Conservation (phyloP, 2,888 invertebrate species). For the Euphydryas editha region DNA sequence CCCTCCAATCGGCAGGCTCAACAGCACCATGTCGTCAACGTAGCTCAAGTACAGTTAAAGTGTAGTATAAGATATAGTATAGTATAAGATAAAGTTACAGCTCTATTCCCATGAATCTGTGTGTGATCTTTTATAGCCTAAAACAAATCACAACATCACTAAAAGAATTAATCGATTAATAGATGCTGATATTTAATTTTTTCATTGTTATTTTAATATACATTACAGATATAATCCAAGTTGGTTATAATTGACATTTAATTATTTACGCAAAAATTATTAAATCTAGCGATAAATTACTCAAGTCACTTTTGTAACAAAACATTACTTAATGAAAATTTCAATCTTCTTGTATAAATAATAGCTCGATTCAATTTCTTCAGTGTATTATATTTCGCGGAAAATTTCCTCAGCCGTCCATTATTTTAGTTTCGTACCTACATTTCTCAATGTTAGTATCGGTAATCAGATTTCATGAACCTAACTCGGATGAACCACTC, state of each 20-base stretch:
- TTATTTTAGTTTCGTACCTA: neutral
- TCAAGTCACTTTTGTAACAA: neutral
- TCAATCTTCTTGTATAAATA: slow-evolving; percentile 6
- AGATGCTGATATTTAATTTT: no score
- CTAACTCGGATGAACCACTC: slow-evolving; percentile 6
- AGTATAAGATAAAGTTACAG: no score
- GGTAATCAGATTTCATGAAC: slow-evolving; percentile 8
- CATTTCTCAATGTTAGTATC: slow-evolving; percentile 3
- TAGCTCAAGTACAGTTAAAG: no score
- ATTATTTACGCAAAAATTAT: neutral
- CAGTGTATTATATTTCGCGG: slow-evolving; percentile 2
- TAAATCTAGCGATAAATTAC: neutral
- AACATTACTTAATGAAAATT: slow-evolving; percentile 5
- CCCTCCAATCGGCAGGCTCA: no score
- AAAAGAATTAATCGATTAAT: no score
- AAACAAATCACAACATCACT: no score
- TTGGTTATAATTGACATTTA: neutral
- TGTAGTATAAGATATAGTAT: no score
- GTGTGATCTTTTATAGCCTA: no score
- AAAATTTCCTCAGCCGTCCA: neutral
- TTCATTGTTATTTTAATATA: no score
- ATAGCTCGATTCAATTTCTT: slow-evolving; percentile 6
- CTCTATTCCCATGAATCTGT: no score
- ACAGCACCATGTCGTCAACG: no score
- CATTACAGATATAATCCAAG: neutral